A percentile compares a stretch with the other conserved stretches of the same genome.
phyloP scores from a whole-genome alignment of 2,888 invertebrate species.

The Brassicogethes aeneus region DNA sequence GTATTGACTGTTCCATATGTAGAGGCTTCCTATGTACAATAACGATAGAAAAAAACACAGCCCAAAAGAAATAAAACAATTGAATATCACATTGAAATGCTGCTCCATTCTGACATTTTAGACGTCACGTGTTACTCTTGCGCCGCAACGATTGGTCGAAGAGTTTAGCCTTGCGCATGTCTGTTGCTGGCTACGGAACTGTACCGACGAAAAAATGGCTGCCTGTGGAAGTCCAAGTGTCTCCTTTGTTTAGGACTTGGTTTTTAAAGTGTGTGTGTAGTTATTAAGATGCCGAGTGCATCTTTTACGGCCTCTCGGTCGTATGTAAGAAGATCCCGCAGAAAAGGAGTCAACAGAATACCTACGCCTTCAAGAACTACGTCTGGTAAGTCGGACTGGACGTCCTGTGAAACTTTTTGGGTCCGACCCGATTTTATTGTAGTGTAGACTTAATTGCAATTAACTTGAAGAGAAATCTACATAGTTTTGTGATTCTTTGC shows the following conservation, averaged over 20 bases:
- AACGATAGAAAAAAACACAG: slow-evolving; percentile 70
- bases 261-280: slow-evolving; percentile 32
- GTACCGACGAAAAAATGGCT: slow-evolving; percentile 56
- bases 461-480: too few relatives aligned
- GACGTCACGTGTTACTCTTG: neutral
- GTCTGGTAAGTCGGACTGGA: slow-evolving; percentile 59
- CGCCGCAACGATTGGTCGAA: neutral
- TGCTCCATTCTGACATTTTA: slow-evolving; percentile 27
- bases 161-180: neutral
- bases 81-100: slow-evolving; percentile 32
- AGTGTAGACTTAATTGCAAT: too few relatives aligned
- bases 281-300: slow-evolving; percentile 85
- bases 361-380: slow-evolving; percentile 72
- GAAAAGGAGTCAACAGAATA: slow-evolving; percentile 84
- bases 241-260: slow-evolving; percentile 71
- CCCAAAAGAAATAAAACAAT: slow-evolving; percentile 54
- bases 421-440: slow-evolving; percentile 13
- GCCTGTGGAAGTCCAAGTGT: slow-evolving; percentile 69
- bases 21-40: slow-evolving; percentile 78
- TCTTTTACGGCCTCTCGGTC: slow-evolving; percentile 89
- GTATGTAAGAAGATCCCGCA: slow-evolving; percentile 83
- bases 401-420: slow-evolving; percentile 9
- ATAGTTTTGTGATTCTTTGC: too few relatives aligned
- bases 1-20: slow-evolving; percentile 73
- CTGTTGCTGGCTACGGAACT: slow-evolving; percentile 7